Base-by-base conservation (phyloP, 1,140 invertebrate genomes). In the Vanessa atalanta region DNA sequence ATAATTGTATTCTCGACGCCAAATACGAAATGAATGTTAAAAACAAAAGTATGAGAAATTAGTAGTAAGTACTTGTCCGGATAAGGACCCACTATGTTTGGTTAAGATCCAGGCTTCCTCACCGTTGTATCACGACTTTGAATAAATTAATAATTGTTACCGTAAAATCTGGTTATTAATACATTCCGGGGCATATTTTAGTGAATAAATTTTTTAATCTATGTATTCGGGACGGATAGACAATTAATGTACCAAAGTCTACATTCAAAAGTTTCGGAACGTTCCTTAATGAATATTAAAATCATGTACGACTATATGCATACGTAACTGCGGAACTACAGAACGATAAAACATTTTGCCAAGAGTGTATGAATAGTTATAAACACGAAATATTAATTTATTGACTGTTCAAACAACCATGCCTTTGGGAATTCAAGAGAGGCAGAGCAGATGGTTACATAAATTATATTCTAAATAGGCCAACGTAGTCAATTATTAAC, bases 351-450 rank as follows among this genome's bases (percentile, higher is more conserved):
- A 57, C 53, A 57, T 57, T 57, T 57, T 16, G 20, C 53, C 53
- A 23, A 57, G 53, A 57, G 5, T 20, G 26, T 57, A 57, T 23
- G 53, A 57, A 57, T 57, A 57, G 53, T 57, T 12, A 57, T 57
- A 20, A 16, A 53, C 16, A 57, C 9, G 16, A 57, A 57, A 57
- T 66, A 66, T 31, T 48, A 55, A 67, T 67, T 55, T 67, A 67
- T 67, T 31, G 48, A 23, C 50, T 67, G 65, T 55, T 66, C n/a
- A 67, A 50, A 67, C 65, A 67, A 53, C 8, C 9, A 37, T 37
- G 31, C 37, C 65, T 55, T 23, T 57, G 53, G 53, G 20, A 20
- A 47, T 50, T 48, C 31, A 43, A 37, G 31, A 53, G 65, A 67
- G 37, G 37, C 15, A 37, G 37, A 67, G 20, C 50, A 67, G 50